Evolutionary conservation across 2,797 vertebrate genomes (phyloP).

Genomic region (Hyperoplus lanceolatus): DNA sequence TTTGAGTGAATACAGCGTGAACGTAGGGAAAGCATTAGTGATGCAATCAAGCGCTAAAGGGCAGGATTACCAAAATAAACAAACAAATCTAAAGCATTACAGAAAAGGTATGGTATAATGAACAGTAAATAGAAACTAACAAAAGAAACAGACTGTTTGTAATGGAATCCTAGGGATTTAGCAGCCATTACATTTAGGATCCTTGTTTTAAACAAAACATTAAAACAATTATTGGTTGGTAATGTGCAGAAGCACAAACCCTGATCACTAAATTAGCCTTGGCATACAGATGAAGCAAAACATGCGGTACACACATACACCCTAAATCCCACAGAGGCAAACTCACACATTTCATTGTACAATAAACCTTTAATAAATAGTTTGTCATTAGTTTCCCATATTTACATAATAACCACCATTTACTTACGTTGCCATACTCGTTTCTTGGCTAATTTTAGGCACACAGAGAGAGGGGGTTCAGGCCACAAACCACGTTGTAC

Average conservation of each 20-base stretch:
- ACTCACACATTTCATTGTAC: constrained; percentile 76
- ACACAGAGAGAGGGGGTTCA: constrained; percentile 83
- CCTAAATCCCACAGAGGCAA: constrained; percentile 50
- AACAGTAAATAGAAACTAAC: constrained; percentile 8
- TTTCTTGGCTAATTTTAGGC: constrained; percentile 88
- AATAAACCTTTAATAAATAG: constrained; percentile 92
- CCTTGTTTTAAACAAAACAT: not conserved
- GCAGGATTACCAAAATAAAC: constrained; percentile 33
- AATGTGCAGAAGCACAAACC: constrained; percentile 1
- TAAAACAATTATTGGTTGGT: not conserved
- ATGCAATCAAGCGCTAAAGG: not conserved
- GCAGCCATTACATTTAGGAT: not conserved
- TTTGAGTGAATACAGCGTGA: constrained; percentile 5
- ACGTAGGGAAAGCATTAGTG: constrained; percentile 21
- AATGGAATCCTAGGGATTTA: constrained; percentile 27
- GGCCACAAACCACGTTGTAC: constrained; percentile 83
- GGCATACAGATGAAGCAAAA: constrained; percentile 7
- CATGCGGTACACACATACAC: not conserved
- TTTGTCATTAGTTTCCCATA: constrained; percentile 89
- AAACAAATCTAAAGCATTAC: constrained; percentile 16
- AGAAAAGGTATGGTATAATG: constrained; percentile 2
- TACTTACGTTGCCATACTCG: constrained; percentile 81
- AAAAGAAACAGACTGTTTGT: constrained; percentile 17
- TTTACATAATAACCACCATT: constrained; percentile 87
- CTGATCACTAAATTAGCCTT: constrained; percentile 5